Base-by-base conservation (phyloP, 2,797 vertebrate species). In the Acanthurus tractus region DNA sequence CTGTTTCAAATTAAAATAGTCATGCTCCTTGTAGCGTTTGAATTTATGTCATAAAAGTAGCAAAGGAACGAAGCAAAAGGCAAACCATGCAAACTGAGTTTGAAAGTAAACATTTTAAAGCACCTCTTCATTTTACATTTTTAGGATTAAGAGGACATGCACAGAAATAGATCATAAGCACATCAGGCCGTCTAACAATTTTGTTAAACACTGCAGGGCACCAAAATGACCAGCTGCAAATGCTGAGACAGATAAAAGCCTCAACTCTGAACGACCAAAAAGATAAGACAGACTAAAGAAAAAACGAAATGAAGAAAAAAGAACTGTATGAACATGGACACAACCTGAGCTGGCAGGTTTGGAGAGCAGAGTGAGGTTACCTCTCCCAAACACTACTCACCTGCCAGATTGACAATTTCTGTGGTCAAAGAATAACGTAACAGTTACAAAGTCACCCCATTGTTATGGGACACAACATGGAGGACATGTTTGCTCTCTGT, bases 401-500 rank as follows among this genome's bases (percentile, higher is more conserved):
- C 96, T 97, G 94, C 90, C 87, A 96, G 84, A 97, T 66, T 86
- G 96, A 93, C 89, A 95, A 79, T 92, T 89, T 96, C 97, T 96
- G 95, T 88, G 90, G 90, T 95, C 90, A 94, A 95, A 96, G 90
- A 96, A 95, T 90, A 96, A 94, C 77, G 91, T 86, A 86, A 94
- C 34, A 93, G 81, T 92, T 94, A 95, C 68, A 96, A 89, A 82
- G 85, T 84, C 87, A 92, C 76, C 49, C 68, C 76, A 49, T 50
- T 52, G 83, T 22, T 65, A 73, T 50, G 17, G 52, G 63, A 79
- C 17, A 89, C 55, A 83, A 85, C 46, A 78, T 36, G 79, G 78
- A 75, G 74, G 82, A 82, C 79, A 66, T n/a, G 45, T 65, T 49
- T 45, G 22, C 29, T 66, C 40, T 71, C 1, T 18, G 2, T 56